Conservation (phyloP, 1,140 invertebrate genomes). For the Brachystomella parvula region DNA sequence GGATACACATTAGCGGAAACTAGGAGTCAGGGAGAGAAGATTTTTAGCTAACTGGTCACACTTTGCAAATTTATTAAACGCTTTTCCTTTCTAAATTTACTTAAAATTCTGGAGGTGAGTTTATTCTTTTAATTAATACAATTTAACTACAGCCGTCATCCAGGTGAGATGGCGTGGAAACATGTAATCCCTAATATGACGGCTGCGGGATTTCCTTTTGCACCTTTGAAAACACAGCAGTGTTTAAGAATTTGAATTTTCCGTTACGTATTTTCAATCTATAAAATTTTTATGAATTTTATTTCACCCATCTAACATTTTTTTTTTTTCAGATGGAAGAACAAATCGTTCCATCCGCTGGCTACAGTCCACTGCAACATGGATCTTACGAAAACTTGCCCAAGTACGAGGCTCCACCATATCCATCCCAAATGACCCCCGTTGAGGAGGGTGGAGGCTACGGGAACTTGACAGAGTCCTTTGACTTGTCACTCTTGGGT, state of each 20-base stretch:
- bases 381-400: slow-evolving; percentile 16
- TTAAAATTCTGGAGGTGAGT: background rate
- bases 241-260: background rate
- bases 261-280: background rate
- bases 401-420: slow-evolving; percentile 45
- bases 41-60: background rate
- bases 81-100: background rate
- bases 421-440: slow-evolving; percentile 38
- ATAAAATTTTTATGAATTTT: background rate
- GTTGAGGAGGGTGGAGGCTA: background rate
- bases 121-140: background rate
- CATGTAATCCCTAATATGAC: no score
- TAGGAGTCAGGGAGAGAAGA: background rate
- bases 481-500: slow-evolving; percentile 61
- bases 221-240: background rate
- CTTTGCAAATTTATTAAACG: background rate
- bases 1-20: background rate
- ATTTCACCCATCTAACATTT: background rate
- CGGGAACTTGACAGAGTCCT: slow-evolving; percentile 49
- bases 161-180: background rate
- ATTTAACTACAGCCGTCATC: background rate
- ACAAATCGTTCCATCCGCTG: slow-evolving; percentile 64
- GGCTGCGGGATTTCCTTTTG: no score
- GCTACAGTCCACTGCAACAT: slow-evolving; percentile 56
- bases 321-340: slow-evolving; percentile 34